phyloP scores from a whole-genome alignment of 2,113 vertebrate genomes.

The Cololabis saira region DNA sequence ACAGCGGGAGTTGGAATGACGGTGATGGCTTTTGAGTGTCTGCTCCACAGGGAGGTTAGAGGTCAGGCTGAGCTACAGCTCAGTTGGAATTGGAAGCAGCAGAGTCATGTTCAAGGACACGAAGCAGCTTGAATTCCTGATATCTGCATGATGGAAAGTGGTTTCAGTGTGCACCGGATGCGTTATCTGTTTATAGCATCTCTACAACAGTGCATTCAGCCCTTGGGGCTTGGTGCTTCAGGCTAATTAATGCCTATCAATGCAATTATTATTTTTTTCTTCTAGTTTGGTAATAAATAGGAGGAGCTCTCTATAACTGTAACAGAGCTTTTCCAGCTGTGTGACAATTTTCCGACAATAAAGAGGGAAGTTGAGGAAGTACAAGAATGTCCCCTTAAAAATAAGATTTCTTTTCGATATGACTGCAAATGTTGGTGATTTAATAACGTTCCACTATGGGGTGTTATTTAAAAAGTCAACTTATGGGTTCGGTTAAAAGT shows the following conservation, averaged over 20 bases:
- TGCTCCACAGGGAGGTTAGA: conserved; percentile 15
- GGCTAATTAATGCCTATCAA: conserved; percentile 63
- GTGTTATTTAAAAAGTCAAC: no score
- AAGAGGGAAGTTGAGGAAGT: not conserved
- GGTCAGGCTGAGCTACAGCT: conserved; percentile 21
- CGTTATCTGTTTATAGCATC: not conserved
- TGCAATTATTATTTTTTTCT: conserved; percentile 25
- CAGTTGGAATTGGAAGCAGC: conserved; percentile 18
- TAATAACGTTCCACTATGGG: no score
- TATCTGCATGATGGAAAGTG: conserved; percentile 5
- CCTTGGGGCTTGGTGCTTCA: conserved; percentile 16
- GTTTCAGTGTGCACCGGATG: not conserved
- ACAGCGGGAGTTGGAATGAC: conserved; percentile 16
- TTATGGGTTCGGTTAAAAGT: no score
- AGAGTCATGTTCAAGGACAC: conserved; percentile 37
- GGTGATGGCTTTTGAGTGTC: conserved; percentile 3
- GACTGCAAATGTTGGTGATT: no score
- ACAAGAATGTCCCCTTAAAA: not conserved
- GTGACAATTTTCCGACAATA: not conserved
- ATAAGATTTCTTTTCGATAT: no score
- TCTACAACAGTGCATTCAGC: not conserved
- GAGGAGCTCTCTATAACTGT: conserved; percentile 52
- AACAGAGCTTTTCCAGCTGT: conserved; percentile 24
- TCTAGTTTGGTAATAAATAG: conserved; percentile 41
- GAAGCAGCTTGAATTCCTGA: conserved; percentile 9